A percentile compares a stretch with the other conserved stretches of the same genome.
Conservation (phyloP, 2,797 vertebrate species). For the Hippoglossus hippoglossus region DNA sequence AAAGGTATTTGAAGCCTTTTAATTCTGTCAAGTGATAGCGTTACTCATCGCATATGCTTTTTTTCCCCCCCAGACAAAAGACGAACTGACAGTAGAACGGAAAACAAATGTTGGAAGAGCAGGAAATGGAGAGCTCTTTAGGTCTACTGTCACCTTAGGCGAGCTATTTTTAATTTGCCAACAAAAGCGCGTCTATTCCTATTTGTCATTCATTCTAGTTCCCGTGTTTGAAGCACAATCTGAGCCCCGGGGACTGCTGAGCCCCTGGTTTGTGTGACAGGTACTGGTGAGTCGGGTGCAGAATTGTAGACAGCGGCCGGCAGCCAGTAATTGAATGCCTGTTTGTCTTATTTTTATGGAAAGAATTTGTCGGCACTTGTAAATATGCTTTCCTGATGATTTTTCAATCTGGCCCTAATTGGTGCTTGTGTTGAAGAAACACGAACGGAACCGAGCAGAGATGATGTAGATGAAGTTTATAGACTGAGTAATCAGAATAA, state of each 20-base stretch:
- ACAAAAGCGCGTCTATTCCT: slow-evolving; percentile 60
- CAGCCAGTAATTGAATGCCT: slow-evolving; percentile 36
- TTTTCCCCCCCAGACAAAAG: not conserved
- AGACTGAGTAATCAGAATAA: slow-evolving; percentile 40
- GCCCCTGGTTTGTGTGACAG: slow-evolving; percentile 69
- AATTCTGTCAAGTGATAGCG: slow-evolving; percentile 57
- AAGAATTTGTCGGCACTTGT: slow-evolving; percentile 45
- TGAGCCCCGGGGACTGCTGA: slow-evolving; percentile 54
- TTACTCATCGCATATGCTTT: slow-evolving; percentile 37
- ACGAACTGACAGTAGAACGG: slow-evolving; percentile 51
- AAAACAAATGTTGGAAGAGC: slow-evolving; percentile 59
- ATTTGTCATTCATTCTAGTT: slow-evolving; percentile 25
- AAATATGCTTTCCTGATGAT: slow-evolving; percentile 23
- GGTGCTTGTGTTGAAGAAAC: slow-evolving; percentile 36
- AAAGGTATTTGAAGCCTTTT: slow-evolving; percentile 51
- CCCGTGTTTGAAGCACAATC: slow-evolving; percentile 53
- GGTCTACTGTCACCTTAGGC: slow-evolving; percentile 71
- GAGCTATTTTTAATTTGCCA: slow-evolving; percentile 78
- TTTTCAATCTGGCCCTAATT: slow-evolving; percentile 53
- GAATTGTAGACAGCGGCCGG: slow-evolving; percentile 35
- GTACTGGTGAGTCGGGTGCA: slow-evolving; percentile 65
- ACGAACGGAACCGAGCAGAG: slow-evolving; percentile 25
- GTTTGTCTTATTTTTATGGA: slow-evolving; percentile 43
- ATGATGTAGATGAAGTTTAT: slow-evolving; percentile 33
- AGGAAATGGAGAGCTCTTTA: slow-evolving; percentile 51